phyloP scores from a whole-genome alignment of 2,113 vertebrate species.

The Leptosomus discolor region DNA sequence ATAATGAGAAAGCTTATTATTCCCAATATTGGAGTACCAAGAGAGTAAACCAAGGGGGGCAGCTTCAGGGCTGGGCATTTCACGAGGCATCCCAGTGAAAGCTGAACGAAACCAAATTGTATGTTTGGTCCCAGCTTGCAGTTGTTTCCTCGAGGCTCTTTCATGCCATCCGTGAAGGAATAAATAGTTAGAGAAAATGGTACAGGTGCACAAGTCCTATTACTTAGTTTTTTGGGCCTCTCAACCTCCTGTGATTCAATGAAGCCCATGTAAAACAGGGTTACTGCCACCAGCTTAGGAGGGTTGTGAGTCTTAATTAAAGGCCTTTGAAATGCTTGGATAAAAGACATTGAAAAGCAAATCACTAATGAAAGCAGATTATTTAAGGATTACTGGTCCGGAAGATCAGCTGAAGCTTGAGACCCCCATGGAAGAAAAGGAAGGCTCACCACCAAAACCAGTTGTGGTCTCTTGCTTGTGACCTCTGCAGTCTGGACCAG shows the following conservation, averaged over 20 bases:
- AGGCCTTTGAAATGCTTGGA: neutral
- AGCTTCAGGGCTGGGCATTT: neutral
- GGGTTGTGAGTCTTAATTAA: neutral
- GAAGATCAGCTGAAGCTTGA: neutral
- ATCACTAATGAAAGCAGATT: neutral
- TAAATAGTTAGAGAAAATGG: neutral
- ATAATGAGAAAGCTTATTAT: neutral
- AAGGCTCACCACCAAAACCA: neutral
- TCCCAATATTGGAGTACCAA: neutral
- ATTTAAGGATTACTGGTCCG: neutral
- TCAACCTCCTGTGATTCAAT: neutral
- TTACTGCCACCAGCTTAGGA: neutral
- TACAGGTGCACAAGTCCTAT: neutral
- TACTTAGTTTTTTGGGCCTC: neutral
- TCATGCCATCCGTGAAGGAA: neutral
- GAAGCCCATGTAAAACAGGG: neutral
- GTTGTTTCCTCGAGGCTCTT: neutral
- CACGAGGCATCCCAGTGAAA: neutral
- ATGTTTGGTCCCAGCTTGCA: rapidly evolving
- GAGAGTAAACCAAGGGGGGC: neutral
- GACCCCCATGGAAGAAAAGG: neutral
- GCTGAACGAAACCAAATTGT: neutral
- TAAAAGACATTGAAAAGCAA: neutral
- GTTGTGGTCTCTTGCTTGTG: neutral
- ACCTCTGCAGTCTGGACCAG: neutral